A percentile compares a stretch with the other conserved stretches of the same genome.
Evolutionary conservation across 2,797 vertebrate species (phyloP).

Genomic region (Melanitta fusca): DNA sequence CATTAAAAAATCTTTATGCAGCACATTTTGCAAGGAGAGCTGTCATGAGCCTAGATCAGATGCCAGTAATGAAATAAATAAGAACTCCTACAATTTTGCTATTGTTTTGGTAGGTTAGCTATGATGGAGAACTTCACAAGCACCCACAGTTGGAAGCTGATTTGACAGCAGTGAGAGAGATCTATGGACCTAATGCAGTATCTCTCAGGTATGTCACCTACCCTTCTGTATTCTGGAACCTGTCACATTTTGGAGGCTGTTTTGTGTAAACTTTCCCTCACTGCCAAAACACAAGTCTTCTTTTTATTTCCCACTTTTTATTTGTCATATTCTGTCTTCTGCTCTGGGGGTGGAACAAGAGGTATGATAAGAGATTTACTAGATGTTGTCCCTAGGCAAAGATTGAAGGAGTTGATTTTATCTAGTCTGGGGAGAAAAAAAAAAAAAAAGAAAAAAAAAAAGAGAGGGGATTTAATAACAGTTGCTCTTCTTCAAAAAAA

Average conservation of each 20-base stretch:
- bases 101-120: constrained; percentile 82
- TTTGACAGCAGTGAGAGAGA: constrained; percentile 88
- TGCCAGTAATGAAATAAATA: neutral
- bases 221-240: neutral
- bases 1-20: neutral
- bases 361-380: neutral
- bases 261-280: neutral
- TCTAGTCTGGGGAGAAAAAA: neutral
- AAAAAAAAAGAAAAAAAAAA: neutral
- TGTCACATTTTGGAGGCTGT: neutral
- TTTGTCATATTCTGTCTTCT: neutral
- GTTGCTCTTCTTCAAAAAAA: neutral
- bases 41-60: neutral
- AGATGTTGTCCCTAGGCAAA: neutral
- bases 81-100: neutral
- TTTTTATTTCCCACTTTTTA: too few relatives aligned
- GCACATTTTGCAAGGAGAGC: neutral
- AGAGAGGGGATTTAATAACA: neutral
- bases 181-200: constrained; percentile 88
- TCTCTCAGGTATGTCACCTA: constrained; percentile 86
- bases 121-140: constrained; percentile 90
- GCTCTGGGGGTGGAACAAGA: neutral
- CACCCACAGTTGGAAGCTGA: constrained; percentile 90
- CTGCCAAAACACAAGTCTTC: neutral
- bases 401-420: neutral